A percentile compares a stretch with the other conserved stretches of the same genome.
Conservation (phyloP, 2,113 vertebrate species). For the Melanotaenia duboulayi region DNA sequence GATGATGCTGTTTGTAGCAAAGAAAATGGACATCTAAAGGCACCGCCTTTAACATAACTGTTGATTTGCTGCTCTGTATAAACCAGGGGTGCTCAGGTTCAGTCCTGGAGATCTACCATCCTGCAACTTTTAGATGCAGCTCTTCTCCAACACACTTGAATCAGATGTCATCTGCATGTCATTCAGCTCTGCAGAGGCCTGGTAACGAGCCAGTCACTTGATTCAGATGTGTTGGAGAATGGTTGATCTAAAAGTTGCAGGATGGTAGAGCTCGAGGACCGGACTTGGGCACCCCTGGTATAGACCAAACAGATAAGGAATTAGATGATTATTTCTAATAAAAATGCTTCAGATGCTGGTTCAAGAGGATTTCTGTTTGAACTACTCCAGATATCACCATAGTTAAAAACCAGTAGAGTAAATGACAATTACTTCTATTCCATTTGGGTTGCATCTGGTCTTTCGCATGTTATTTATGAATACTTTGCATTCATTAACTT, state of each 20-base stretch:
- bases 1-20: neutral
- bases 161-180: too few relatives aligned
- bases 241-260: too few relatives aligned
- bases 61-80: too few relatives aligned
- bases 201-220: too few relatives aligned
- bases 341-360: neutral
- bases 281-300: too few relatives aligned
- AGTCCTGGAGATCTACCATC: too few relatives aligned
- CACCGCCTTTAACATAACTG: neutral
- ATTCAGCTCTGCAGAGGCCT: too few relatives aligned
- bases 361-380: neutral
- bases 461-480: constrained; percentile 19
- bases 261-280: too few relatives aligned
- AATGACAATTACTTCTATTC: constrained; percentile 57
- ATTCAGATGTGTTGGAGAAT: too few relatives aligned
- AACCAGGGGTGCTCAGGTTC: too few relatives aligned
- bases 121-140: too few relatives aligned
- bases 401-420: constrained; percentile 7
- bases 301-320: neutral
- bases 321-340: neutral
- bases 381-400: neutral
- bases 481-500: constrained; percentile 46
- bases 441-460: neutral
- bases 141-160: too few relatives aligned
- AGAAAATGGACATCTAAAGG: neutral